Base-by-base conservation (phyloP, 1,140 invertebrate species). In the Zaprionus lachaisei region DNA sequence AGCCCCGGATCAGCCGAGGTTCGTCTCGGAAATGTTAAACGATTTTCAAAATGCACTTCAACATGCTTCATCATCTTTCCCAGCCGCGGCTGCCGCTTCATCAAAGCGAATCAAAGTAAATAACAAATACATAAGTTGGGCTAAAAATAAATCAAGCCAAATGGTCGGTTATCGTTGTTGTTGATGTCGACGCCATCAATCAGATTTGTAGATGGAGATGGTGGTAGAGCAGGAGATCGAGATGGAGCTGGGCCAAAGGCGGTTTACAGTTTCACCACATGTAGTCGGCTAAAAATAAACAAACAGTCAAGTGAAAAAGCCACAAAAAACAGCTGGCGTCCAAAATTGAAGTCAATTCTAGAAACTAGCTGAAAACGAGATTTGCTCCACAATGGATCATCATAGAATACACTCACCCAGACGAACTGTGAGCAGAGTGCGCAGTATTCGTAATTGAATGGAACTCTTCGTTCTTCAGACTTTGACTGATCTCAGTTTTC, bases 61-160 rank as follows among this genome's bases (percentile, higher is more conserved):
- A 87, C 77, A 56, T 81, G 81, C 83, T 69, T 75, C 84, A 84
- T 89, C 83, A 89, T 70, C 72, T 31, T 20, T 2, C 37, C 41
- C 41, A 47, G 57, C 14, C 44, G 31, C 55, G 72, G 51, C 58
- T 66, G 81, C 49, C 69, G 51, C 77, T 72, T 65, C 67, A 90
- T 87, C 84, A 87, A 87, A 80, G 65, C 71, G 38, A 79, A 69
- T 77, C 54, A 69, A 79, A 77, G 57, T 65, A 60, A 79, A 90
- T 58, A 79, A 68, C 49, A 74, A 73, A 70, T 71, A 86, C 82
- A 80, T 87, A 77, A 87, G 54, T 31, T 28, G 22, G 24, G 73
- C 81, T 81, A 83, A 90, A 90, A 90, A 90, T 90, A 90, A 84
- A 90, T 90, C 79, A 83, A 83, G n/a, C 56, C 69, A 86, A 87